Percentiles rank a stretch among this genome's conserved stretches.
phyloP scores from a whole-genome alignment of 2,797 vertebrate species.

The Hirundo rustica region DNA sequence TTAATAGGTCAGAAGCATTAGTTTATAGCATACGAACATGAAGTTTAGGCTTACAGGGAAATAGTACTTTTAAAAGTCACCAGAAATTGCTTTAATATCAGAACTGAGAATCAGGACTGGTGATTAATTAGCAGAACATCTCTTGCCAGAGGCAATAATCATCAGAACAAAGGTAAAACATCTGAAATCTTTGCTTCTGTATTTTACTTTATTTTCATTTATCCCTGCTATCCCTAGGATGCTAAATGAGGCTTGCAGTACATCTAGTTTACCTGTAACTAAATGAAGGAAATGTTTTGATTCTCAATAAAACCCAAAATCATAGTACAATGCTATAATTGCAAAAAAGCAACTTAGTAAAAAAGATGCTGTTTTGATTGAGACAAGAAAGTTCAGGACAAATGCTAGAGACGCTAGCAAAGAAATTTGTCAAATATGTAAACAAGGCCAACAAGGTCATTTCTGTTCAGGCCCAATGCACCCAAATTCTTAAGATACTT shows the following conservation, averaged over 20 bases:
- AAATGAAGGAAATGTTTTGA: not conserved
- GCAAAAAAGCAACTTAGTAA: not conserved
- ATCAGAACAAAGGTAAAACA: not conserved
- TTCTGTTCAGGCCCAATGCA: not conserved
- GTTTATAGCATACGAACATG: not conserved
- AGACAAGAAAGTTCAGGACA: not conserved
- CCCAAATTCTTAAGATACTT: not conserved
- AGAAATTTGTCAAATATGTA: not conserved
- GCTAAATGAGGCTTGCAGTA: not conserved
- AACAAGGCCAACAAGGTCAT: not conserved
- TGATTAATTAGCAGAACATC: not conserved
- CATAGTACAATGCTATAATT: not conserved
- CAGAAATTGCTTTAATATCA: not conserved
- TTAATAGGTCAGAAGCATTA: not conserved
- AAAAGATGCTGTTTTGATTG: not conserved
- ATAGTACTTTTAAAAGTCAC: not conserved
- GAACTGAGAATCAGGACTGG: not conserved
- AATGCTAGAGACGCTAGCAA: not conserved
- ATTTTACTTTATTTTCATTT: not conserved
- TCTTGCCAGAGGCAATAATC: not conserved
- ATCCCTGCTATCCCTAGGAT: not conserved
- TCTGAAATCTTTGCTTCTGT: not conserved
- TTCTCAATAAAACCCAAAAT: not conserved
- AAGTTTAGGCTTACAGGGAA: not conserved
- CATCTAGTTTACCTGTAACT: not conserved